These are phyloP conservation scores for Orchestes rusci DNA, from an alignment of 2,888 invertebrate genomes.

Conservation along the genomic window DNA sequence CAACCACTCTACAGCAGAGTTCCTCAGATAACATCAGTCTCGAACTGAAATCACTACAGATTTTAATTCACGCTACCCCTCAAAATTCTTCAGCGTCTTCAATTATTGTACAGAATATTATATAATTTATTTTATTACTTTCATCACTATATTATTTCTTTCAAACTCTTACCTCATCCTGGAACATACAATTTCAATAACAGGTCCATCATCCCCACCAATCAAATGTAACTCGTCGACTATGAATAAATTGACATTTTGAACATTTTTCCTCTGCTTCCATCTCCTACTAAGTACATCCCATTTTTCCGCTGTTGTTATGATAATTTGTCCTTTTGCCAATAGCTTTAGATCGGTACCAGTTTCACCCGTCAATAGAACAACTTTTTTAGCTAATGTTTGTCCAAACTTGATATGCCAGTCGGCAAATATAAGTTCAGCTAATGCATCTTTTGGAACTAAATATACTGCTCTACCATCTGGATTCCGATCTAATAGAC, in stretches of 20 bases:
- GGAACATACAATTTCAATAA: constrained; percentile 88
- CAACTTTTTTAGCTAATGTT: constrained; percentile 74
- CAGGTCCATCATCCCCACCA: constrained; percentile 87
- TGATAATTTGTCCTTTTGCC: constrained; percentile 90
- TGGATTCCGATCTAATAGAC: constrained; percentile 68
- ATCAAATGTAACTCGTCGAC: constrained; percentile 92
- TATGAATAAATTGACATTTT: constrained; percentile 92
- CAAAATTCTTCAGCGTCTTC: no score
- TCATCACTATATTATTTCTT: no score
- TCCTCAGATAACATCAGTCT: no score
- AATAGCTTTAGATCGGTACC: constrained; percentile 84
- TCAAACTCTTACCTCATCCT: constrained; percentile 57
- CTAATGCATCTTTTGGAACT: constrained; percentile 85
- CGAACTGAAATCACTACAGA: no score
- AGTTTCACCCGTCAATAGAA: constrained; percentile 93
- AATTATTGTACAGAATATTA: no score
- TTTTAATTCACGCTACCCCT: no score
- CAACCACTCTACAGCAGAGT: no score
- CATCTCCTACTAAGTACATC: constrained; percentile 95
- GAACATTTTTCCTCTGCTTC: constrained; percentile 98
- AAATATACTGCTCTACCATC: constrained; percentile 88
- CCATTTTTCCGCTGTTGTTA: constrained; percentile 98
- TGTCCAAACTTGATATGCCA: constrained; percentile 87
- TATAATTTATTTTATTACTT: no score
- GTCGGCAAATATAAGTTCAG: constrained; percentile 82